Conservation (phyloP, 2,888 invertebrate species). For the Mythimna impura region DNA sequence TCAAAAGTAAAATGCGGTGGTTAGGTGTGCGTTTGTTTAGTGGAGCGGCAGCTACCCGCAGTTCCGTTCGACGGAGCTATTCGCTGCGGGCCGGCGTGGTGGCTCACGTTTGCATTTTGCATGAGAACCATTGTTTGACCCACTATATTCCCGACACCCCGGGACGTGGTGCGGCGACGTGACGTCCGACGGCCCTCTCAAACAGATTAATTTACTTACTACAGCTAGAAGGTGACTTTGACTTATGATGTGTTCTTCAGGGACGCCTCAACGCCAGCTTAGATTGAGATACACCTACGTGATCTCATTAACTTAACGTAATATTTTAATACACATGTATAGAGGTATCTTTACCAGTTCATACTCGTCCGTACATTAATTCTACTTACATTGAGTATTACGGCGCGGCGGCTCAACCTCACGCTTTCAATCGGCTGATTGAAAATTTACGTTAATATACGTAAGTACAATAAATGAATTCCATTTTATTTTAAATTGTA, state of each 20-base stretch:
- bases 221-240: slow-evolving; percentile 54
- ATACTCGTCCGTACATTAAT: slow-evolving; percentile 2
- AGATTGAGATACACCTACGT: slow-evolving; percentile 25
- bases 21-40: slow-evolving; percentile 73
- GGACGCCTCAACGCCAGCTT: slow-evolving; percentile 5
- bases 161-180: slow-evolving; percentile 58
- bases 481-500: slow-evolving; percentile 25
- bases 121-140: slow-evolving; percentile 82
- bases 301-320: slow-evolving; percentile 20
- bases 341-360: background rate
- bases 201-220: slow-evolving; percentile 70
- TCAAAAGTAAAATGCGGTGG: slow-evolving; percentile 70
- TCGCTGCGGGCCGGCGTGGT: slow-evolving; percentile 67
- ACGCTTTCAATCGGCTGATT: slow-evolving; percentile 34
- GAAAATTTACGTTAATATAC: slow-evolving; percentile 16
- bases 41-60: slow-evolving; percentile 72
- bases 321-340: slow-evolving; percentile 12
- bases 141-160: slow-evolving; percentile 69
- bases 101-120: slow-evolving; percentile 81
- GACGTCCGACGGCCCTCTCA: slow-evolving; percentile 51
- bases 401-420: background rate
- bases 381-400: slow-evolving; percentile 24
- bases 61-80: slow-evolving; percentile 71
- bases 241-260: slow-evolving; percentile 22
- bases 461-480: slow-evolving; percentile 20